Percentiles rank a stretch among this genome's conserved stretches.
phyloP scores from a whole-genome alignment of 1,140 invertebrate genomes.

The Drosophila guanche region DNA sequence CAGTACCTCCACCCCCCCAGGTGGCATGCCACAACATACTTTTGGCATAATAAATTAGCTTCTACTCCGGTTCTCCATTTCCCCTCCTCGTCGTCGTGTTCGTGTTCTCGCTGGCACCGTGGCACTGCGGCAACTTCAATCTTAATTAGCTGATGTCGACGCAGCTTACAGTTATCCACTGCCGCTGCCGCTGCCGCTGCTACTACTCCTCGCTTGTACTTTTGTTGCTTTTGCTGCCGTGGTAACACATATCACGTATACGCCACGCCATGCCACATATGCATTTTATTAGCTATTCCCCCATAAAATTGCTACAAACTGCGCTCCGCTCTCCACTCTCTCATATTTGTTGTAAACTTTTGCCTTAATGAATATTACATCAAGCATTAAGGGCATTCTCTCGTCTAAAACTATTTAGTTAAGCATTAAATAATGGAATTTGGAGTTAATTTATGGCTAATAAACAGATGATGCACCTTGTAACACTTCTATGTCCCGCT shows the following conservation, averaged over 20 bases:
- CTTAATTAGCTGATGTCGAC: conserved; percentile 76
- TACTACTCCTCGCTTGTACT: not conserved
- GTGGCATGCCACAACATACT: conserved; percentile 54
- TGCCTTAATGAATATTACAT: conserved; percentile 16
- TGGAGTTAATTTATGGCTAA: no score
- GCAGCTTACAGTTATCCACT: conserved; percentile 70
- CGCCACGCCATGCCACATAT: conserved; percentile 32
- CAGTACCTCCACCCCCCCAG: conserved; percentile 32
- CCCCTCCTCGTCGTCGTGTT: conserved; percentile 15
- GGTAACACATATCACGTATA: conserved; percentile 55
- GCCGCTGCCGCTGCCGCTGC: conserved; percentile 4
- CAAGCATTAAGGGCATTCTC: no score
- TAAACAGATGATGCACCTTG: no score
- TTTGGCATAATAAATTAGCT: conserved; percentile 78
- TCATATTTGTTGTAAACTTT: no score
- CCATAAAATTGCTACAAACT: conserved; percentile 10
- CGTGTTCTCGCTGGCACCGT: conserved; percentile 5
- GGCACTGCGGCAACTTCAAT: conserved; percentile 75
- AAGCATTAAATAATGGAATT: no score
- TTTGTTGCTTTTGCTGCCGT: conserved; percentile 13
- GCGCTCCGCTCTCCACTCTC: no score
- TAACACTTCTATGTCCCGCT: no score
- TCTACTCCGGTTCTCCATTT: conserved; percentile 31
- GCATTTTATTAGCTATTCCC: conserved; percentile 37
- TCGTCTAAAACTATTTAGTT: no score